Percentiles rank a stretch among this genome's conserved stretches.
Evolutionary conservation across 1,140 invertebrate genomes (phyloP).

Genomic region (Drepana arcuata): DNA sequence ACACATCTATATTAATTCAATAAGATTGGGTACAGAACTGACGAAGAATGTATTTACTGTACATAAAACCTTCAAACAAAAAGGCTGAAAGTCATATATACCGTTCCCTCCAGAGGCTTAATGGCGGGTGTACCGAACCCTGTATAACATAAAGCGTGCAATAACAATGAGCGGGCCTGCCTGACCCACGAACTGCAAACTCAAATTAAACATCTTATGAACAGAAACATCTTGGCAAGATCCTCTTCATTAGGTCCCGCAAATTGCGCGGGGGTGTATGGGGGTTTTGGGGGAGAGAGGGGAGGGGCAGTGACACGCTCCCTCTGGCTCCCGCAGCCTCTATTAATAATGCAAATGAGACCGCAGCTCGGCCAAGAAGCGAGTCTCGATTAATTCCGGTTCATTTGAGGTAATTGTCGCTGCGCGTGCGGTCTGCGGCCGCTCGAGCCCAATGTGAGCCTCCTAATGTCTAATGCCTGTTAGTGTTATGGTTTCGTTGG

Average conservation of each 20-base stretch:
- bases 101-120: too few relatives aligned
- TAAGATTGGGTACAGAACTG: too few relatives aligned
- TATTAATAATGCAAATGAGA: conserved; percentile 72
- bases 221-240: conserved; percentile 64
- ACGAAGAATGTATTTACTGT: too few relatives aligned
- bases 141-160: conserved; percentile 35
- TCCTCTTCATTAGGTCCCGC: conserved; percentile 66
- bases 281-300: conserved; percentile 18
- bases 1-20: too few relatives aligned
- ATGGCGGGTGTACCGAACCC: too few relatives aligned
- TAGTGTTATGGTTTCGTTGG: conserved; percentile 18
- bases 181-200: conserved; percentile 62
- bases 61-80: too few relatives aligned
- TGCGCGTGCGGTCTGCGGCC: conserved; percentile 55
- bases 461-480: conserved; percentile 25
- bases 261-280: conserved; percentile 41
- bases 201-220: conserved; percentile 70
- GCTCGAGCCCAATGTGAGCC: conserved; percentile 13
- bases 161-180: conserved; percentile 54
- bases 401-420: conserved; percentile 71
- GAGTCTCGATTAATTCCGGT: conserved; percentile 69
- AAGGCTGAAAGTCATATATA: too few relatives aligned
- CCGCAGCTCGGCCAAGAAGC: conserved; percentile 67
- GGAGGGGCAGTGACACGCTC: conserved; percentile 35
- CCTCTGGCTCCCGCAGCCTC: conserved; percentile 30